Evolutionary conservation across 2,113 vertebrate species (phyloP).

Genomic region (Melanocharis versteri): DNA sequence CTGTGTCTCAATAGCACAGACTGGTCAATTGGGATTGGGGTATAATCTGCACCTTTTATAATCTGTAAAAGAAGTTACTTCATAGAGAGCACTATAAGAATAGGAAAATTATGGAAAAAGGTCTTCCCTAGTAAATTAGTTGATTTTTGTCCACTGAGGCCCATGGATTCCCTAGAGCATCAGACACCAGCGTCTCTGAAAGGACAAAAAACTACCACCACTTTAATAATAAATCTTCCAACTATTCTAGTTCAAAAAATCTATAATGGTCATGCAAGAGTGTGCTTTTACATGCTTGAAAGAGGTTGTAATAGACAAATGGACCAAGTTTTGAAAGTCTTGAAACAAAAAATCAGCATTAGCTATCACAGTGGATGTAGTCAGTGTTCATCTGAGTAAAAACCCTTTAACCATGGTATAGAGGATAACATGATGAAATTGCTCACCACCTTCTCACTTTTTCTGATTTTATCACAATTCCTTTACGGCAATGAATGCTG

Average conservation of each 20-base stretch:
- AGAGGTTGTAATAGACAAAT: not conserved
- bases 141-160: not conserved
- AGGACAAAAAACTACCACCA: not conserved
- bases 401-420: not conserved
- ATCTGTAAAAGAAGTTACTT: not conserved
- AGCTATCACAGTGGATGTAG: too few relatives aligned
- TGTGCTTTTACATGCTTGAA: not conserved
- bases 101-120: not conserved
- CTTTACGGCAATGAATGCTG: not conserved
- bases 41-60: not conserved
- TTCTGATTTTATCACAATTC: not conserved
- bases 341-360: not conserved
- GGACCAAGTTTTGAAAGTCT: not conserved
- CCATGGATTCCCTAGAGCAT: not conserved
- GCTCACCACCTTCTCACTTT: not conserved
- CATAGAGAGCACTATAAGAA: not conserved
- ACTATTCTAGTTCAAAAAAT: not conserved
- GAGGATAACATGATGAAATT: not conserved
- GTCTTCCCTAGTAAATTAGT: not conserved
- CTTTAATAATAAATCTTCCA: not conserved
- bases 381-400: not conserved
- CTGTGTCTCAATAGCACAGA: not conserved
- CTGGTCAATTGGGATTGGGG: not conserved
- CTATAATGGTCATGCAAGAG: not conserved
- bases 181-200: not conserved